Percentiles rank a stretch among this genome's conserved stretches.
Evolutionary conservation across 1,140 invertebrate genomes (phyloP).

Genomic region (Cyclina sinensis): DNA sequence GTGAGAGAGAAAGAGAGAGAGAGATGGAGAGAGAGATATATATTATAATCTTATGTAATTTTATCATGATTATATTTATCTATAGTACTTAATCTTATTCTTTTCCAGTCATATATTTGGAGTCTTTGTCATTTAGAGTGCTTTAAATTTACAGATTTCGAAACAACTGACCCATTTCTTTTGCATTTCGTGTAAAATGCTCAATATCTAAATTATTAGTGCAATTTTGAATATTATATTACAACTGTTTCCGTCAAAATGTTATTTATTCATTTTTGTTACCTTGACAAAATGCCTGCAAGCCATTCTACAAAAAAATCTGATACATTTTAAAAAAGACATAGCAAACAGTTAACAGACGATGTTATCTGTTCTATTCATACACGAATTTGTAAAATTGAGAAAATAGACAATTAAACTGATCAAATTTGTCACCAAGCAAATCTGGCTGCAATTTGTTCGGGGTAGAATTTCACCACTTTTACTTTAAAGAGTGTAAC

Average conservation of each 20-base stretch:
- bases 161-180: too few relatives aligned
- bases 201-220: not conserved
- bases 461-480: conserved; percentile 9
- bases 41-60: too few relatives aligned
- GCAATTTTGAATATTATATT: conserved; percentile 11
- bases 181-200: not conserved
- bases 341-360: conserved; percentile 10
- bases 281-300: conserved; percentile 18
- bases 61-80: too few relatives aligned
- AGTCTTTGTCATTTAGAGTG: too few relatives aligned
- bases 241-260: conserved; percentile 2
- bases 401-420: conserved; percentile 36
- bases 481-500: conserved; percentile 35
- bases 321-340: conserved; percentile 32
- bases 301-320: not conserved
- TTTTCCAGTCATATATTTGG: too few relatives aligned
- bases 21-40: too few relatives aligned
- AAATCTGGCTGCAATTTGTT: not conserved
- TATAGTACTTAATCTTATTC: too few relatives aligned
- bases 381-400: conserved; percentile 28
- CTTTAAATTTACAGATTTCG: too few relatives aligned
- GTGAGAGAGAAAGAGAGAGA: too few relatives aligned
- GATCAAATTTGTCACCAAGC: conserved; percentile 31
- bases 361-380: conserved; percentile 38
- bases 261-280: not conserved